Evolutionary conservation across 2,113 vertebrate genomes (phyloP).

Genomic region (Callipepla californica): DNA sequence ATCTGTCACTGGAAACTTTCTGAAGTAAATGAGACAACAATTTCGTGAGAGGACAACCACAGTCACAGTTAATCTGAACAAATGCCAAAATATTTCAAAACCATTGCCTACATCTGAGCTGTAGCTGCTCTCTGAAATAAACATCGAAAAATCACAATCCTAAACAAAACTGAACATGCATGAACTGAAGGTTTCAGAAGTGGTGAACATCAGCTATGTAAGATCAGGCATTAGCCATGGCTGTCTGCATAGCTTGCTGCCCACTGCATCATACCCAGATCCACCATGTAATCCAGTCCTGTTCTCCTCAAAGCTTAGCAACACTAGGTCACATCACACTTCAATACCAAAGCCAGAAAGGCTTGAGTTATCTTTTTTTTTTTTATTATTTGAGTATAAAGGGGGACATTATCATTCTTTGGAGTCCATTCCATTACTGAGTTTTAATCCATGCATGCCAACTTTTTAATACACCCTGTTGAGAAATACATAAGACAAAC

Average conservation of each 20-base stretch:
- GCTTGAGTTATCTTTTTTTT: not conserved
- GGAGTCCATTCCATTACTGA: not conserved
- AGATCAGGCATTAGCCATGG: not conserved
- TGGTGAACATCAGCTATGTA: not conserved
- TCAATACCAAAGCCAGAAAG: not conserved
- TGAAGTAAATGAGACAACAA: not conserved
- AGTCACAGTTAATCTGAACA: conserved; percentile 4
- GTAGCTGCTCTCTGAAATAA: conserved; percentile 7
- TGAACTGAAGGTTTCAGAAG: conserved; percentile 5
- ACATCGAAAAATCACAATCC: not conserved
- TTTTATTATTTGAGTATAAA: not conserved
- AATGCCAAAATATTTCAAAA: not conserved
- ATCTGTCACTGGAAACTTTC: not conserved
- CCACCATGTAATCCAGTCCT: not conserved
- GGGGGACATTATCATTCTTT: not conserved
- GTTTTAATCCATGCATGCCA: not conserved
- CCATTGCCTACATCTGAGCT: not conserved
- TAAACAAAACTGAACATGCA: not conserved
- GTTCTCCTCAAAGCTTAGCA: not conserved
- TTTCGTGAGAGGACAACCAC: not conserved
- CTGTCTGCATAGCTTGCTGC: not conserved
- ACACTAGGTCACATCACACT: not conserved
- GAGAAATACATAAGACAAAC: not conserved
- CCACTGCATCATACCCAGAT: not conserved
- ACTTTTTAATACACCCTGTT: not conserved